Base-by-base conservation (phyloP, 2,797 vertebrate species). In the Chaenodraco wilsoni region DNA sequence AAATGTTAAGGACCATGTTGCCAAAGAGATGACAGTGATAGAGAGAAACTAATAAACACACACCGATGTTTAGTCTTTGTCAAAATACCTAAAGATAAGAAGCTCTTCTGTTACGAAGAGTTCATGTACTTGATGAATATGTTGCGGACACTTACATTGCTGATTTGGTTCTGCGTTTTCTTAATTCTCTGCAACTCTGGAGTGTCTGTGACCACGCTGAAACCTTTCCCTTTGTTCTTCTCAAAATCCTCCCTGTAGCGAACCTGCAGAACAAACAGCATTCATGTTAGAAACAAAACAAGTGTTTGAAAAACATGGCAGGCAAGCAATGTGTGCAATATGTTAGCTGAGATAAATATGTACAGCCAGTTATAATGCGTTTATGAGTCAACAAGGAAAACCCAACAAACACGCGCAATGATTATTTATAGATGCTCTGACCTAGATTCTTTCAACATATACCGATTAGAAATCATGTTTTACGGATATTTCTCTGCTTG, bases 221-320 rank as follows among this genome's bases (percentile, higher is more conserved):
- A 98, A 4, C 96, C 96, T 80, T 96, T 98, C 12, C 97, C 98
- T 92, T 97, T 99, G 92, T 94, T 99, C 95, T 98, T 99, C 94
- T 99, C 98, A 81, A 99, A 99, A 33, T 98, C 97, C 90, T 98
- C 97, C 95, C 95, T 98, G 94, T 99, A 99, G 88, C 92, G 94
- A 82, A 98, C 96, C 98, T 99, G 94, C 55, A 71, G 56, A 12
- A 37, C 21, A 81, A 74, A 84, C n/a, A 58, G 0, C 1, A n/a
- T 15, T 57, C 4, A 3, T 0, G 55, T 76, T 3, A 79, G 50
- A 56, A 27, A 69, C 27, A 64, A 31, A 56, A 7, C 12, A 4
- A 33, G 27, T 21, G 17, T 23, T 44, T 23, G 11, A 5, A 27
- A 72, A 67, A 76, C 31, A 54, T 5, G 13, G 6, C 37, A 23